Evolutionary conservation across 2,113 vertebrate species (phyloP).

Genomic region (Protobothrops flavoviridis): DNA sequence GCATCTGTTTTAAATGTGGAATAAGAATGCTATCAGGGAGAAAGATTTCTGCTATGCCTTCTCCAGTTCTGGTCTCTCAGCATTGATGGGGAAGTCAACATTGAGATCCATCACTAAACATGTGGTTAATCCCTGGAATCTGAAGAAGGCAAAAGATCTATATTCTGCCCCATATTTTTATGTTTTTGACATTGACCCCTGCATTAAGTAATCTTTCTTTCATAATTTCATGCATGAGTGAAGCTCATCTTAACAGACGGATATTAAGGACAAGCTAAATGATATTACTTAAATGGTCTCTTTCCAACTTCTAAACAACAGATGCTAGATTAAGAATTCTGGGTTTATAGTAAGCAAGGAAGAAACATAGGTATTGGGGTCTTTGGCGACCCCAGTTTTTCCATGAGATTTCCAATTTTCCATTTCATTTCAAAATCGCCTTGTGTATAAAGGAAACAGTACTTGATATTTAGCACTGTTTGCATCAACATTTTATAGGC

Average conservation of each 20-base stretch:
- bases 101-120: not conserved
- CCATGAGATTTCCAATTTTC: not conserved
- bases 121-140: not conserved
- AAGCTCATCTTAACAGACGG: not conserved
- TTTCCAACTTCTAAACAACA: not conserved
- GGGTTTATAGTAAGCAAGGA: not conserved
- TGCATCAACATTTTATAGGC: not conserved
- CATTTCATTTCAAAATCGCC: not conserved
- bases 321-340: not conserved
- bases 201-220: not conserved
- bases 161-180: not conserved
- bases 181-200: not conserved
- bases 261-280: not conserved
- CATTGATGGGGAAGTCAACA: not conserved
- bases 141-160: not conserved
- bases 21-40: not conserved
- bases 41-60: not conserved
- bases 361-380: not conserved
- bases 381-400: not conserved
- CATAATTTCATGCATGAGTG: not conserved
- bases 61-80: not conserved
- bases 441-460: not conserved
- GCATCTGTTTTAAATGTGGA: not conserved
- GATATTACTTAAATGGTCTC: not conserved
- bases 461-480: not conserved